Evolutionary conservation across 1,140 invertebrate genomes (phyloP).

Genomic region (Acromyrmex heyeri): DNA sequence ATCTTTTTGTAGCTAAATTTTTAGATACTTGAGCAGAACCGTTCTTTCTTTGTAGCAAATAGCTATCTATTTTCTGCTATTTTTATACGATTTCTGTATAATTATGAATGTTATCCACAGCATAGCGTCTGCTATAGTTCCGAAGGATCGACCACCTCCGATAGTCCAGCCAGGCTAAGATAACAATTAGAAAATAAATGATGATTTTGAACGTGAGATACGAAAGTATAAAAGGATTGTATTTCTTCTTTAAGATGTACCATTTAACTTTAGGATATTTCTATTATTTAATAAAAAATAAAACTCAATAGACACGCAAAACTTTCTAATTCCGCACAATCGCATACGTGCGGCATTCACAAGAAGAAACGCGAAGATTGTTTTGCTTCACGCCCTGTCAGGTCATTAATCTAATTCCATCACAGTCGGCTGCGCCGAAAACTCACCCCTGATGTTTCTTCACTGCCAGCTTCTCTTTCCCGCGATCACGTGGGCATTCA

Average conservation of each 20-base stretch:
- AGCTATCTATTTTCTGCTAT: not conserved
- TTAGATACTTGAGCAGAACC: no score
- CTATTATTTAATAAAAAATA: constrained; percentile 17
- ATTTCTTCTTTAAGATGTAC: constrained; percentile 1
- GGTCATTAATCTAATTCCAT: constrained; percentile 50
- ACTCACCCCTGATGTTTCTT: not conserved
- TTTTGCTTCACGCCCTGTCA: not conserved
- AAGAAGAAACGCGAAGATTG: constrained; percentile 22
- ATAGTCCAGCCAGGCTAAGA: constrained; percentile 58
- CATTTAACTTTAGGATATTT: constrained; percentile 14
- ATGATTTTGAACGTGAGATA: not conserved
- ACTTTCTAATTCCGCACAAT: not conserved
- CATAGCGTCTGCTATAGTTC: constrained; percentile 71
- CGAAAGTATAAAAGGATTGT: not conserved
- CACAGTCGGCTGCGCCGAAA: not conserved
- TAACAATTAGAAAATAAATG: constrained; percentile 36
- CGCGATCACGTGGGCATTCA: constrained; percentile 4
- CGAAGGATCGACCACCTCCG: constrained; percentile 71
- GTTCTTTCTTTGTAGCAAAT: no score
- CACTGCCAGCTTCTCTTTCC: constrained; percentile 28
- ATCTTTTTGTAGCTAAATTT: no score
- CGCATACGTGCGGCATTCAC: not conserved
- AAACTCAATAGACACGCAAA: not conserved
- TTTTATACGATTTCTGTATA: not conserved
- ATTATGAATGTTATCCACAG: constrained; percentile 11